Base-by-base conservation (phyloP, 2,888 invertebrate genomes). In the Anoncus sp. region DNA sequence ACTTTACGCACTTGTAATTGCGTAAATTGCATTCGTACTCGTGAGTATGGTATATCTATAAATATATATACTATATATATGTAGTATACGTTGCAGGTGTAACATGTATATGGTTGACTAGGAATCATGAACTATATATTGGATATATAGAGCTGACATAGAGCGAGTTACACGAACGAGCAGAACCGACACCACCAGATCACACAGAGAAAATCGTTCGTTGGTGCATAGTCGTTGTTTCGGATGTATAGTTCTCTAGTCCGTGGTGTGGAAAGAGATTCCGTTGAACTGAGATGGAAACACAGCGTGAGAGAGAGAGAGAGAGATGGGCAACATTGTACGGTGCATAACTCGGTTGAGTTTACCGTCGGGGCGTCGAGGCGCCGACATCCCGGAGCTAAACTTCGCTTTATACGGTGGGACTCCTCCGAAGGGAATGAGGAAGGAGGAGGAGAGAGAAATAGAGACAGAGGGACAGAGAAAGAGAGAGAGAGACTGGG, bases 331-430 rank as follows among this genome's bases (percentile, higher is more conserved):
- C 57, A 67, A 60, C 18, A 20, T 38, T 43, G 59, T 22, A 65
- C 40, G 40, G 53, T 60, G 40, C 51, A 59, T 83, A 83, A 86
- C 82, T 84, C 79, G 70, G 65, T 60, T 53, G 72, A 85, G 74
- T 85, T 86, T 85, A 85, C 75, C 59, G 81, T 40, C 49, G 74
- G 72, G 74, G 75, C 66, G 79, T 80, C 80, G 81, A 75, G 81
- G 80, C 76, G 81, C 76, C 80, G 83, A 84, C 84, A 77, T 76
- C 77, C 77, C 77, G 80, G 74, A 79, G 80, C 80, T 85, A 85
- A 85, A 85, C 80, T 81, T 82, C 72, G 75, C 80, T 80, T 82
- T 85, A 86, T 85, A 84, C 77, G 75, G 72, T 75, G 77, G 55
- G 80, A 73, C 74, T 59, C 16, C 27, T 43, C 31, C 9, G 49